Percentiles rank a stretch among this genome's conserved stretches.
Evolutionary conservation across 2,888 invertebrate genomes (phyloP).

Genomic region (Diarsia dahlii): DNA sequence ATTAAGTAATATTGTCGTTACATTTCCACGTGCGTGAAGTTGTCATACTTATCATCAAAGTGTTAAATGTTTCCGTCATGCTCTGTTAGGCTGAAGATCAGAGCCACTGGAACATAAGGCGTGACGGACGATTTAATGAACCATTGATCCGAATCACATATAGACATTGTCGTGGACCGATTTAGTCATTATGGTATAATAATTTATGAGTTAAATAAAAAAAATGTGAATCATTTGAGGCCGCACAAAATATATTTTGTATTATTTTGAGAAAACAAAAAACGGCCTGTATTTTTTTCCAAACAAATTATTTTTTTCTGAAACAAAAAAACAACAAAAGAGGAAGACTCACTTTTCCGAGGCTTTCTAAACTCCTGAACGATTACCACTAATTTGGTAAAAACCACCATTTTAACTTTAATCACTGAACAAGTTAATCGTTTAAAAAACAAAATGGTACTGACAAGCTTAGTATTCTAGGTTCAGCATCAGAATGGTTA

Average conservation of each 20-base stretch:
- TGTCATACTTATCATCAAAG: slow-evolving; percentile 55
- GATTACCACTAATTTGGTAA: slow-evolving; percentile 72
- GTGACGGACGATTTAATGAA: slow-evolving; percentile 52
- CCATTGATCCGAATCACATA: slow-evolving; percentile 43
- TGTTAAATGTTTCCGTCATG: slow-evolving; percentile 51
- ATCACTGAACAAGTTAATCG: slow-evolving; percentile 57
- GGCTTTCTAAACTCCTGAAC: slow-evolving; percentile 69
- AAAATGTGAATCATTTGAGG: neutral
- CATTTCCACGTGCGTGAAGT: slow-evolving; percentile 34
- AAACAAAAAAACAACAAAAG: neutral
- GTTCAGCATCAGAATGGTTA: slow-evolving; percentile 58
- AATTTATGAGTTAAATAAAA: neutral
- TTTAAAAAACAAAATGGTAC: slow-evolving; percentile 63
- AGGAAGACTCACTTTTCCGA: slow-evolving; percentile 74
- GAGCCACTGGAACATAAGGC: slow-evolving; percentile 34
- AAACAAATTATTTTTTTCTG: neutral
- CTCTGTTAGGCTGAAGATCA: slow-evolving; percentile 50
- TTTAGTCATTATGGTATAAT: slow-evolving; percentile 22
- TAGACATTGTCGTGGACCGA: slow-evolving; percentile 8
- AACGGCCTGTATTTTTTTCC: neutral
- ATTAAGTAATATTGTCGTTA: slow-evolving; percentile 26
- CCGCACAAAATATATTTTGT: neutral
- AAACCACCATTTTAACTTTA: slow-evolving; percentile 70
- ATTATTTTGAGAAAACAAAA: neutral
- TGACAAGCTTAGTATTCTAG: slow-evolving; percentile 56